A percentile compares a stretch with the other conserved stretches of the same genome.
phyloP scores from a whole-genome alignment of 1,140 invertebrate species.

The Hormaphis cornu region DNA sequence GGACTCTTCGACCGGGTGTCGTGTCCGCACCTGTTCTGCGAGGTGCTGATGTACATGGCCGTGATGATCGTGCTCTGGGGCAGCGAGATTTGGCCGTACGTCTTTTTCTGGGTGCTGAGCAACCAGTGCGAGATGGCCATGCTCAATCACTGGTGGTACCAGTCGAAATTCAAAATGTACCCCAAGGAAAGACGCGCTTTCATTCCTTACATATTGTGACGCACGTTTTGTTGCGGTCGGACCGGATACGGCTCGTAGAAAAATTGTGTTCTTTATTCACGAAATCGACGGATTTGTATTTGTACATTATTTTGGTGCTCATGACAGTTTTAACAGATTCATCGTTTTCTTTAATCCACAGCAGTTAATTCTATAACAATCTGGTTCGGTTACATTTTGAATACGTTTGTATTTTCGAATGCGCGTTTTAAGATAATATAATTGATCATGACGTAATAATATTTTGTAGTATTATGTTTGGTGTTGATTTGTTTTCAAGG shows the following conservation, averaged over 20 bases:
- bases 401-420: too few species aligned
- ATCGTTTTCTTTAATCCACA: too few species aligned
- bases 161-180: slow-evolving; percentile 64
- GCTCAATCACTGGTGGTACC: slow-evolving; percentile 72
- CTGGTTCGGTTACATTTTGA: too few species aligned
- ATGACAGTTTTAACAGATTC: too few species aligned
- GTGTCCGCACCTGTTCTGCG: slow-evolving; percentile 70
- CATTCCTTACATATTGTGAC: slow-evolving; percentile 57
- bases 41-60: slow-evolving; percentile 67
- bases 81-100: slow-evolving; percentile 52
- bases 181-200: slow-evolving; percentile 60
- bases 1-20: slow-evolving; percentile 69
- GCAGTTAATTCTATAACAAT: too few species aligned
- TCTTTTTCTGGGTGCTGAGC: slow-evolving; percentile 65
- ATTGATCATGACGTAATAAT: too few species aligned
- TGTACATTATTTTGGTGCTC: too few species aligned
- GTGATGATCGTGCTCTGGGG: slow-evolving; percentile 54
- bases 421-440: too few species aligned
- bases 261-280: neutral
- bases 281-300: too few species aligned
- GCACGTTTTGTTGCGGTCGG: neutral
- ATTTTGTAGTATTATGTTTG: too few species aligned
- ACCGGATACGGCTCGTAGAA: neutral
- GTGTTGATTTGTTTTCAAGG: too few species aligned
- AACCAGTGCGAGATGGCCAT: slow-evolving; percentile 63